These are phyloP conservation scores for Diogma glabrata DNA, from an alignment of 2,888 invertebrate genomes.

Conservation along the genomic window DNA sequence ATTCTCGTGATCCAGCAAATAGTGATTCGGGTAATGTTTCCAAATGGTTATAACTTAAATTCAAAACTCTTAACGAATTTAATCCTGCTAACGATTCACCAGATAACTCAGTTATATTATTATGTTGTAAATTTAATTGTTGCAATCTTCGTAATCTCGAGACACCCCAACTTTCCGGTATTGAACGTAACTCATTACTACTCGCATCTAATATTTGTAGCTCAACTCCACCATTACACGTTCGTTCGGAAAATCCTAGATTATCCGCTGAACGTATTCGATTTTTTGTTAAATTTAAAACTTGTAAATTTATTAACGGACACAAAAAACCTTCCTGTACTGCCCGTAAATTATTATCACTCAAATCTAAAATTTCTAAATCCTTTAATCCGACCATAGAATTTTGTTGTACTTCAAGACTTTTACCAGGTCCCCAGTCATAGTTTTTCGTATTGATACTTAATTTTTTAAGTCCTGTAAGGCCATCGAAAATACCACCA, in stretches of 20 bases:
- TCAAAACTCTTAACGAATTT: slow-evolving; percentile 65
- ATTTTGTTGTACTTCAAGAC: slow-evolving; percentile 59
- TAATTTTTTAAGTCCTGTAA: slow-evolving; percentile 54
- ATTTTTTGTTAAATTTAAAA: slow-evolving; percentile 75
- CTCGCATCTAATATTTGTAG: slow-evolving; percentile 70
- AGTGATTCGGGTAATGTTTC: slow-evolving; percentile 70
- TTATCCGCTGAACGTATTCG: slow-evolving; percentile 67
- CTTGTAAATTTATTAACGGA: slow-evolving; percentile 64
- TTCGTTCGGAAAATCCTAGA: slow-evolving; percentile 51
- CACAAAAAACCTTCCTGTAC: slow-evolving; percentile 71
- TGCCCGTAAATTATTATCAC: slow-evolving; percentile 71
- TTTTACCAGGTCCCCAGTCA: slow-evolving; percentile 65
- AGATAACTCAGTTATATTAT: slow-evolving; percentile 70
- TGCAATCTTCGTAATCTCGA: slow-evolving; percentile 65
- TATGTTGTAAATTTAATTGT: slow-evolving; percentile 68
- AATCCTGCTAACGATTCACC: slow-evolving; percentile 70
- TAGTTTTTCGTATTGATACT: slow-evolving; percentile 67
- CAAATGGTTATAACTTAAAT: slow-evolving; percentile 77
- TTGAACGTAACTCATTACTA: slow-evolving; percentile 60
- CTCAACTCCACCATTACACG: slow-evolving; percentile 53
- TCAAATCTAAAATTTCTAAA: slow-evolving; percentile 67
- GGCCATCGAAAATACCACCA: slow-evolving; percentile 65
- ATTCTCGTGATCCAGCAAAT: slow-evolving; percentile 69
- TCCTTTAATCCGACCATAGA: slow-evolving; percentile 68
- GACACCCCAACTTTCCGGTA: slow-evolving; percentile 64